Percentiles rank a stretch among this genome's conserved stretches.
These are phyloP conservation scores for Rhinatrema bivittatum DNA, from an alignment of 2,797 vertebrate genomes.

Conservation along the genomic window DNA sequence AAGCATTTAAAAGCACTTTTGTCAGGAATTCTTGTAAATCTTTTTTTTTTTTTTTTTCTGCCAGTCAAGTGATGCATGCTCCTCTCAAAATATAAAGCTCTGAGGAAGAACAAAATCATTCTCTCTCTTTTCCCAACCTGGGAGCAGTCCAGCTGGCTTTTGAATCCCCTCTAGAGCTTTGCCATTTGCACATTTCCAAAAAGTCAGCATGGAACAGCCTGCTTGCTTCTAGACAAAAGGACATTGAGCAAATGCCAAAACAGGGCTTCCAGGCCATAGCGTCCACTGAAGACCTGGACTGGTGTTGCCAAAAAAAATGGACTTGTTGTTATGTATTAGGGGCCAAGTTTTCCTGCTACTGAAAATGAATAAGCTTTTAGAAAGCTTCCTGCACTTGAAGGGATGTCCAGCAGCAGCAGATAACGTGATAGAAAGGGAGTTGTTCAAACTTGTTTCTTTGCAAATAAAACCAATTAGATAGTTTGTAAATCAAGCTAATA, in stretches of 20 bases:
- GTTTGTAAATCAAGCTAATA: too few species aligned
- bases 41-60: too few species aligned
- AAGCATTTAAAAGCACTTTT: neutral
- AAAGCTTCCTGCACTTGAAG: neutral
- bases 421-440: neutral
- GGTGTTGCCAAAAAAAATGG: constrained; percentile 1
- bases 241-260: constrained; percentile 5
- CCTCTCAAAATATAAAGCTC: constrained; percentile 7
- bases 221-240: constrained; percentile 6
- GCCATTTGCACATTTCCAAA: neutral
- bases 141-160: constrained; percentile 8
- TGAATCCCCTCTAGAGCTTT: neutral
- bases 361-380: neutral
- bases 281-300: neutral
- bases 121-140: constrained; percentile 2
- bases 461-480: rapidly evolving
- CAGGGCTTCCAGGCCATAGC: neutral
- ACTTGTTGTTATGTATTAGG: neutral
- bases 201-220: constrained; percentile 1
- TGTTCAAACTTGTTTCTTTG: neutral
- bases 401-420: neutral
- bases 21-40: neutral
- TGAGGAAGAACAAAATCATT: neutral
- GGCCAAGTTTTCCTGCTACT: constrained; percentile 8
- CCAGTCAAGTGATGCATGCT: neutral